Conservation (phyloP, 2,797 vertebrate genomes). For the Benthosema pterotum region DNA sequence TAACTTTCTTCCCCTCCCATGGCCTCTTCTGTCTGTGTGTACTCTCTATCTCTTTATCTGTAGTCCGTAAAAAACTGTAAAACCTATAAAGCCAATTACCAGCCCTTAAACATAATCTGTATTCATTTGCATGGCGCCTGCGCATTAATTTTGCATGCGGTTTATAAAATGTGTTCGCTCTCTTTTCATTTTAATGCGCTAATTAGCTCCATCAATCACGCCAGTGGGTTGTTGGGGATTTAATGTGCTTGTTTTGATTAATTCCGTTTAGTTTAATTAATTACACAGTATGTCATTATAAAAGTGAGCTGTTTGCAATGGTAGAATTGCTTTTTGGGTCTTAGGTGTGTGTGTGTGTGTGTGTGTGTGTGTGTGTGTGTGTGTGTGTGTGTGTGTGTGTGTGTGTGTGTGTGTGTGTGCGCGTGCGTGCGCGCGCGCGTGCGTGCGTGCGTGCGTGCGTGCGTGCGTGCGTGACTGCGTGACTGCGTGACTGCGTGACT, state of each 20-base stretch:
- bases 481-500: neutral
- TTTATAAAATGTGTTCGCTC: conserved; percentile 72
- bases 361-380: conserved; percentile 36
- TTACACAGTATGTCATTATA: conserved; percentile 74
- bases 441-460: conserved; percentile 1
- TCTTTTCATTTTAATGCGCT: conserved; percentile 69
- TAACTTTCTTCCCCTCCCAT: conserved; percentile 29
- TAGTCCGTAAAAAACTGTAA: conserved; percentile 34
- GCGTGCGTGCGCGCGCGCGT: neutral
- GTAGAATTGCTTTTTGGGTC: conserved; percentile 59
- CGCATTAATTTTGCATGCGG: conserved; percentile 70
- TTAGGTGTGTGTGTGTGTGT: conserved; percentile 29
- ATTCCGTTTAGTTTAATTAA: conserved; percentile 73
- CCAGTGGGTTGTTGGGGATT: conserved; percentile 63
- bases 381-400: conserved; percentile 13
- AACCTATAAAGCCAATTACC: conserved; percentile 62
- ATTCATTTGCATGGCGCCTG: conserved; percentile 67
- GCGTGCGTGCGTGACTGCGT: neutral
- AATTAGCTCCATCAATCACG: conserved; percentile 75
- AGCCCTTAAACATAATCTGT: conserved; percentile 58
- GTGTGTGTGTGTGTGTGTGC: conserved; percentile 3
- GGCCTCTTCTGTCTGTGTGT: conserved; percentile 17
- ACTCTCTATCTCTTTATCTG: conserved; percentile 22
- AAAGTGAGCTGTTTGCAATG: conserved; percentile 58
- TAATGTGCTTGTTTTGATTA: conserved; percentile 77